A percentile compares a stretch with the other conserved stretches of the same genome.
These are phyloP conservation scores for Pseudeuparius sepicola DNA, from an alignment of 2,888 invertebrate genomes.

Conservation along the genomic window DNA sequence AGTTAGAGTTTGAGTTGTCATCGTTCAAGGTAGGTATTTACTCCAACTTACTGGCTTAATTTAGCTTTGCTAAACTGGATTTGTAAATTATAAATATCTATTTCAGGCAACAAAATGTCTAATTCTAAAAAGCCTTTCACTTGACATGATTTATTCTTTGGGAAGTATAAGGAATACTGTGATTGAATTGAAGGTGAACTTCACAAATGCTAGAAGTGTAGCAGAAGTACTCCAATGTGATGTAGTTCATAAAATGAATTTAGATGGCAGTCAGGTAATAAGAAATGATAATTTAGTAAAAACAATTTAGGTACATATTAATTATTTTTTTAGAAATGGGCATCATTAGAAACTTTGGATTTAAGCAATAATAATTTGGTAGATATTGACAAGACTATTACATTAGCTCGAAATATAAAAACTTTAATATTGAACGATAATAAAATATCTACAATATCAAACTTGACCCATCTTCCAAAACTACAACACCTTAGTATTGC, in stretches of 20 bases:
- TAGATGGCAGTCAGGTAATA: conserved; percentile 35
- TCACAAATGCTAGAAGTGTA: conserved; percentile 56
- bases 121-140: conserved; percentile 56
- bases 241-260: conserved; percentile 59
- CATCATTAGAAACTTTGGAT: conserved; percentile 58
- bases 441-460: conserved; percentile 59
- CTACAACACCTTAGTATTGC: conserved; percentile 68
- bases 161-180: conserved; percentile 54
- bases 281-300: too few species aligned
- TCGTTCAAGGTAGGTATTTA: conserved; percentile 57
- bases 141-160: conserved; percentile 54
- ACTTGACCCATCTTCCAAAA: conserved; percentile 69
- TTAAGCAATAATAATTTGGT: conserved; percentile 70
- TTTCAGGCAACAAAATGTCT: conserved; percentile 52
- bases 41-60: too few species aligned
- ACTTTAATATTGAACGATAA: conserved; percentile 69
- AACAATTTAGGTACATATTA: conserved; percentile 7
- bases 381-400: conserved; percentile 71
- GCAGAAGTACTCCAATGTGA: conserved; percentile 79
- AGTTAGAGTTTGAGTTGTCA: conserved; percentile 68
- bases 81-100: conserved; percentile 18
- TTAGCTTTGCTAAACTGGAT: too few species aligned
- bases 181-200: conserved; percentile 51
- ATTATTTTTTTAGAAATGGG: conserved; percentile 52
- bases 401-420: conserved; percentile 62